Evolutionary conservation across 2,113 vertebrate genomes (phyloP).

Genomic region (Vidua chalybeata): DNA sequence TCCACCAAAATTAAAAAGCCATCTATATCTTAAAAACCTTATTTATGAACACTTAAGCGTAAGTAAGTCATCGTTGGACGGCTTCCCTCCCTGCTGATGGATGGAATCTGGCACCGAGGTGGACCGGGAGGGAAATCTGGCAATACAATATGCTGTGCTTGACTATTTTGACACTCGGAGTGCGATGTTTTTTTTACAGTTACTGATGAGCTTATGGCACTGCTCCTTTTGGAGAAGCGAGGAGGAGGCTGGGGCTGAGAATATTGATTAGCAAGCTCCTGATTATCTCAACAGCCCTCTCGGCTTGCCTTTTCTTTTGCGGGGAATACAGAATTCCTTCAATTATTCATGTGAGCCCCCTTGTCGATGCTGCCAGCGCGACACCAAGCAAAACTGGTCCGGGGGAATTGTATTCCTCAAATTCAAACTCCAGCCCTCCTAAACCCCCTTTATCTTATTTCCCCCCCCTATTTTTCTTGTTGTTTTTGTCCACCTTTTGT

Average conservation of each 20-base stretch:
- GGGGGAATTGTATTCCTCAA: constrained; percentile 55
- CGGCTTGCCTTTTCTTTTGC: constrained; percentile 67
- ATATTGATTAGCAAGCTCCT: constrained; percentile 90
- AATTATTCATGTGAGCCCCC: constrained; percentile 86
- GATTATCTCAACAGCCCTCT: constrained; percentile 84
- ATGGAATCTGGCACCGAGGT: constrained; percentile 76
- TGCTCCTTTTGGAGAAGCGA: constrained; percentile 75
- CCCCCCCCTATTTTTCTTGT: background rate
- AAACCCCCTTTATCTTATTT: constrained; percentile 30
- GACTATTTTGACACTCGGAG: constrained; percentile 79
- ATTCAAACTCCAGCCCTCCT: background rate
- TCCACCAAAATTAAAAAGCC: constrained; percentile 81
- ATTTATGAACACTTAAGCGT: constrained; percentile 80
- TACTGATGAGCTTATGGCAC: constrained; percentile 80
- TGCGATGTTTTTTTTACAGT: constrained; percentile 81
- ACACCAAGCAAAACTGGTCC: constrained; percentile 69
- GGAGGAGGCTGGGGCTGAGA: constrained; percentile 66
- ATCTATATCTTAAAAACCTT: constrained; percentile 78
- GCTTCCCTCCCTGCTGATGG: constrained; percentile 78
- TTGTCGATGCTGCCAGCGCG: constrained; percentile 75
- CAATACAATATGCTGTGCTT: constrained; percentile 78
- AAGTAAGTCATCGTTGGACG: constrained; percentile 76
- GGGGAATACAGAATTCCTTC: constrained; percentile 83
- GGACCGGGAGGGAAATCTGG: constrained; percentile 69
- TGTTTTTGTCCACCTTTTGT: constrained; percentile 39